Evolutionary conservation across 2,113 vertebrate species (phyloP).

Genomic region (Urocolius indicus): DNA sequence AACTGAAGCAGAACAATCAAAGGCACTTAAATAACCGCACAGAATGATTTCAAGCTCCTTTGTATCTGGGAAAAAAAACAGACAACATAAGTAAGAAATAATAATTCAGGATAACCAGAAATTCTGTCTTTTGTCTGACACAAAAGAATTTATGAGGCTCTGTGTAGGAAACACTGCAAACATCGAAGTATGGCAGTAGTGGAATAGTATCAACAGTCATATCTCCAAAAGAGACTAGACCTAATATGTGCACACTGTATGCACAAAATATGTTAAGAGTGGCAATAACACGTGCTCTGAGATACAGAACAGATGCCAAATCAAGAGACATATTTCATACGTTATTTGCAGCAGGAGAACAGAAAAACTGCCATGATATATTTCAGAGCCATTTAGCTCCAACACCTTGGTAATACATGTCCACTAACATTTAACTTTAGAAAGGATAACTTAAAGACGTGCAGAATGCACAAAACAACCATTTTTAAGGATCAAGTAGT

Average conservation of each 20-base stretch:
- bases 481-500: background rate
- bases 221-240: background rate
- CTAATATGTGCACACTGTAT: background rate
- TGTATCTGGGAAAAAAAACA: background rate
- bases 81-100: background rate
- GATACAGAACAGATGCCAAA: background rate
- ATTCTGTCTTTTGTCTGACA: background rate
- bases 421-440: background rate
- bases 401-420: background rate
- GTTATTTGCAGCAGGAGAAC: background rate
- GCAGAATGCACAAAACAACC: background rate
- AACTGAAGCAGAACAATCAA: background rate
- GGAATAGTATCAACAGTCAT: background rate
- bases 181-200: fast-evolving
- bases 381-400: background rate
- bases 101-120: background rate
- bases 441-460: background rate
- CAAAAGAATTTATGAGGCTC: background rate
- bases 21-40: background rate
- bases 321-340: background rate
- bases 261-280: background rate
- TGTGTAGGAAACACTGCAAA: background rate
- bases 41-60: background rate
- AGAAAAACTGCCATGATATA: background rate
- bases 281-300: background rate